Percentiles rank a stretch among this genome's conserved stretches.
Evolutionary conservation across 2,797 vertebrate genomes (phyloP).

Genomic region (Rhinogobio ventralis): DNA sequence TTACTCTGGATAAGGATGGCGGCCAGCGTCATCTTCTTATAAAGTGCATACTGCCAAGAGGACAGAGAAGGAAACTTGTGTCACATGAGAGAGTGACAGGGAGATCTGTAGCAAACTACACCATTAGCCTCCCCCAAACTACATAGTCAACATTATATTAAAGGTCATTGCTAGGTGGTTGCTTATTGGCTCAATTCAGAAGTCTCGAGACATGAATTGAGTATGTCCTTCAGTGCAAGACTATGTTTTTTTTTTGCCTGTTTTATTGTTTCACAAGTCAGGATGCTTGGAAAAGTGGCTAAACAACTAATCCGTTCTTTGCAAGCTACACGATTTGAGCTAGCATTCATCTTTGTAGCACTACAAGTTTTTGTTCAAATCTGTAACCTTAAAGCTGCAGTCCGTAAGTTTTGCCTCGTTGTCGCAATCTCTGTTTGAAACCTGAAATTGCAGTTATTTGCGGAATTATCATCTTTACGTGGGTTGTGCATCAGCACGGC

Average conservation of each 20-base stretch:
- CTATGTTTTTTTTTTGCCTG: not conserved
- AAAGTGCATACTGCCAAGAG: constrained; percentile 97
- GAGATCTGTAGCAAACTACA: not conserved
- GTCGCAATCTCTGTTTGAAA: too few species aligned
- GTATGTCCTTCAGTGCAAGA: not conserved
- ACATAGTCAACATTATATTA: not conserved
- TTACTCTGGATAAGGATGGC: constrained; percentile 99
- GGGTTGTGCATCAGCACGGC: too few species aligned
- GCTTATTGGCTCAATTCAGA: not conserved
- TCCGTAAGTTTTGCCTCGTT: too few species aligned
- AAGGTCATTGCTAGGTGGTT: not conserved
- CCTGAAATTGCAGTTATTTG: too few species aligned
- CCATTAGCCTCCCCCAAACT: not conserved
- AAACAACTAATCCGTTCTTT: not conserved
- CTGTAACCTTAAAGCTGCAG: not conserved
- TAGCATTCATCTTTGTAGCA: not conserved
- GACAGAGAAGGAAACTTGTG: constrained; percentile 66
- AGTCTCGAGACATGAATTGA: not conserved
- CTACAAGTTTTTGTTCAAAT: not conserved
- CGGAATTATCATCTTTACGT: too few species aligned
- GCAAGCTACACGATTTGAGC: not conserved
- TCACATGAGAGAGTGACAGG: not conserved
- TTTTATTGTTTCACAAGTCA: not conserved
- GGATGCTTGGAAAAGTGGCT: not conserved
- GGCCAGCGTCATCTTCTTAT: constrained; percentile 99